A percentile compares a stretch with the other conserved stretches of the same genome.
Evolutionary conservation across 2,888 invertebrate genomes (phyloP).

Genomic region (Sepiola atlantica): DNA sequence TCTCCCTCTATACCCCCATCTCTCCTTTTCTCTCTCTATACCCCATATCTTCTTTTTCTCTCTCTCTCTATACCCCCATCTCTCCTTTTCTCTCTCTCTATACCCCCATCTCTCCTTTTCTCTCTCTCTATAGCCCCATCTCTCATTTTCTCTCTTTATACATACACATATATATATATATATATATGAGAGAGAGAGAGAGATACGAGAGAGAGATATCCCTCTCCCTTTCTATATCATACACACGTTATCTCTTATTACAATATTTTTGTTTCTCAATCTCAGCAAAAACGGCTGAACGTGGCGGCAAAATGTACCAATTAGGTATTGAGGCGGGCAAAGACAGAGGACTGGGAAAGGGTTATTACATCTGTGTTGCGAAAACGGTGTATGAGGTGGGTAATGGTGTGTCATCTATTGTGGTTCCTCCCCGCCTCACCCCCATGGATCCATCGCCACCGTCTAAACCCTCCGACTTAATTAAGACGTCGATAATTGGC

Average conservation of each 20-base stretch:
- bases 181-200: too few species aligned
- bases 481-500: slow-evolving; percentile 20
- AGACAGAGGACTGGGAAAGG: neutral
- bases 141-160: too few species aligned
- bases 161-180: too few species aligned
- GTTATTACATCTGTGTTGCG: neutral
- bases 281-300: neutral
- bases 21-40: too few species aligned
- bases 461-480: neutral
- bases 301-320: neutral
- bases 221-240: neutral
- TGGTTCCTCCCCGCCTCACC: neutral
- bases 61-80: too few species aligned
- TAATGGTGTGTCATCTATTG: neutral
- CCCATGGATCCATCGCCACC: neutral
- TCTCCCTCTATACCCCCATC: too few species aligned
- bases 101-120: too few species aligned
- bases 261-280: neutral
- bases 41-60: too few species aligned
- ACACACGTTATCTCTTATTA: neutral
- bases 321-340: neutral
- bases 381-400: neutral
- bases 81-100: too few species aligned
- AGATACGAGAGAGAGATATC: too few species aligned
- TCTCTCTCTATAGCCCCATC: too few species aligned